Percentiles rank a stretch among this genome's conserved stretches.
Conservation (phyloP, 2,797 vertebrate genomes). For the Ceryle rudis region DNA sequence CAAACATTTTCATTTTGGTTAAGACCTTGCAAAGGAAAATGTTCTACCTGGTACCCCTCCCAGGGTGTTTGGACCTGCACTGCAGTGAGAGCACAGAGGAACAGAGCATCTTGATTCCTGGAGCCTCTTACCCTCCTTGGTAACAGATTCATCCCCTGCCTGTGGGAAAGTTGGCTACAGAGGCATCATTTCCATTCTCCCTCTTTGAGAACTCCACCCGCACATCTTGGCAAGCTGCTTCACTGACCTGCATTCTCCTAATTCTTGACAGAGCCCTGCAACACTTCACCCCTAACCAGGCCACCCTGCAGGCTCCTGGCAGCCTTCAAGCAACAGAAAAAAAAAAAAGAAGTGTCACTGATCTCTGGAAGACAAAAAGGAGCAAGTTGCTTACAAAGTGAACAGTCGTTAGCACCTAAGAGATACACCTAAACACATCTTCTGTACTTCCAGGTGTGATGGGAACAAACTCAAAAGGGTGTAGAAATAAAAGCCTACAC, state of each 20-base stretch:
- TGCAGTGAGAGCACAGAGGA: not conserved
- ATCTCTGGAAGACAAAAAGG: not conserved
- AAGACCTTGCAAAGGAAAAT: not conserved
- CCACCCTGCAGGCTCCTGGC: not conserved
- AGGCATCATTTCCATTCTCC: not conserved
- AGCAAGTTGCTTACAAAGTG: not conserved
- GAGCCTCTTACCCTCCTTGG: not conserved
- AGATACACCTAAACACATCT: not conserved
- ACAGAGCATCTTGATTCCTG: not conserved
- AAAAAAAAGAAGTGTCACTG: not conserved
- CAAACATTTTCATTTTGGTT: not conserved
- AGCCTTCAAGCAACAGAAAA: not conserved
- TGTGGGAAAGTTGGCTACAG: not conserved
- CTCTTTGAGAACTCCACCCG: not conserved
- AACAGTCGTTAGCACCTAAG: not conserved
- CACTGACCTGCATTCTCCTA: not conserved
- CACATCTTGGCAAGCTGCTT: not conserved
- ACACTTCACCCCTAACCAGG: constrained; percentile 16
- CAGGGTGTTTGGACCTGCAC: not conserved
- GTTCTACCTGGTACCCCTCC: not conserved
- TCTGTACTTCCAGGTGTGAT: not conserved
- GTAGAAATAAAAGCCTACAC: not conserved
- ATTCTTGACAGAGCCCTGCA: not conserved
- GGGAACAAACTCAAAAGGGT: not conserved
- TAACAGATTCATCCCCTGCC: not conserved